Evolutionary conservation across 2,113 vertebrate genomes (phyloP).

Genomic region (Rhea pennata): DNA sequence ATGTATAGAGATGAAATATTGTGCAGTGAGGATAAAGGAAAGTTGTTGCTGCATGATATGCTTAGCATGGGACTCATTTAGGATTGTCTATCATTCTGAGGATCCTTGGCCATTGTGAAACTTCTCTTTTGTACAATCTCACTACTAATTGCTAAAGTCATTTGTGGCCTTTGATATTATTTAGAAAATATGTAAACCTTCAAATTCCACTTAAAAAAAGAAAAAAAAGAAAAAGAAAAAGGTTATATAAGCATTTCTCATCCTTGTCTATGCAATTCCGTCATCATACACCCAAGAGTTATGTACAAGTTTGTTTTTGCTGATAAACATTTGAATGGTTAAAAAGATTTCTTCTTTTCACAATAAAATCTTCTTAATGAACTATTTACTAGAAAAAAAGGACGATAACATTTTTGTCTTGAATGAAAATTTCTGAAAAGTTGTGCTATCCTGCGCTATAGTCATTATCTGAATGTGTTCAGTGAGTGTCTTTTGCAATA

Average conservation of each 20-base stretch:
- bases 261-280: background rate
- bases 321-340: background rate
- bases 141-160: background rate
- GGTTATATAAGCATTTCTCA: background rate
- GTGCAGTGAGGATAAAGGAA: background rate
- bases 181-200: background rate
- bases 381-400: background rate
- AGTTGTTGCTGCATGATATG: background rate
- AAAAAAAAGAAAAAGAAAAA: background rate
- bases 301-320: accelerated
- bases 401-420: background rate
- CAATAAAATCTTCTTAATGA: background rate
- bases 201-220: background rate
- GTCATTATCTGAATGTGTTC: background rate
- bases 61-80: background rate
- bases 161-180: background rate
- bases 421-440: background rate
- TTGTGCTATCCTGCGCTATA: background rate
- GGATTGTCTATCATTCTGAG: background rate
- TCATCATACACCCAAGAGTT: accelerated
- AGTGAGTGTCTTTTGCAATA: background rate
- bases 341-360: background rate
- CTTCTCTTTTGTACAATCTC: background rate
- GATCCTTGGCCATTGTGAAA: background rate
- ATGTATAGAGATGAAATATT: background rate